Base-by-base conservation (phyloP, 1,140 invertebrate species). In the Bombus impatiens region DNA sequence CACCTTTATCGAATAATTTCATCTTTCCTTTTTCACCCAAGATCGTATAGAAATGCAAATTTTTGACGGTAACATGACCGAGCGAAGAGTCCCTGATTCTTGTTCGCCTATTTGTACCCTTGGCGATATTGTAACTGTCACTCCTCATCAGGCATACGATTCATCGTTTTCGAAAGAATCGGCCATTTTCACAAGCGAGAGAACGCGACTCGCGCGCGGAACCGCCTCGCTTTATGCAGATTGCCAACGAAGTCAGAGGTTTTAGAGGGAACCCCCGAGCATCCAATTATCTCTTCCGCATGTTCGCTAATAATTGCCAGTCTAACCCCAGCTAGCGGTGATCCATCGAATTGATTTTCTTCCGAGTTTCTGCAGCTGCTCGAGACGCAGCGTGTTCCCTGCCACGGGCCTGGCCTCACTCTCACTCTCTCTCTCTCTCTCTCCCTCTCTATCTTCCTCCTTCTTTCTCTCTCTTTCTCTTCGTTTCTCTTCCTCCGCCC, bases 231-330 rank as follows among this genome's bases (percentile, higher is more conserved):
- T 78, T 32, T 40, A 32, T 42, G 68, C 44, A 42, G 12, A 68
- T 62, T 40, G 70, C 59, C 12, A 42, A 59, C 44, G 42, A 77
- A 67, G 47, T 44, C 68, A 40, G 65, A 72, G 59, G 42, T 65
- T 83, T 67, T 72, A 40, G 81, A 76, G n/a, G 25, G 35, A 72
- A 72, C 70, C 47, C 71, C 81, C 82, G 87, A 84, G 74, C 85
- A 87, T 90, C 89, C 90, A 91, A 91, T 91, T 91, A 91, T 90
- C 89, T 88, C 83, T 89, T 89, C 84, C 89, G 87, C 90, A 85
- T 91, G 90, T 91, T 90, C 89, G 87, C 87, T 89, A 91, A 89
- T 89, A 84, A 84, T 78, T 87, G 75, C 81, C 59, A 76, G 71
- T 82, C 57, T 75, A 82, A 35, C 59, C 44, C 22, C 59, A 42